Evolutionary conservation across 2,888 invertebrate species (phyloP).

Genomic region (Pantelozetes paolii): DNA sequence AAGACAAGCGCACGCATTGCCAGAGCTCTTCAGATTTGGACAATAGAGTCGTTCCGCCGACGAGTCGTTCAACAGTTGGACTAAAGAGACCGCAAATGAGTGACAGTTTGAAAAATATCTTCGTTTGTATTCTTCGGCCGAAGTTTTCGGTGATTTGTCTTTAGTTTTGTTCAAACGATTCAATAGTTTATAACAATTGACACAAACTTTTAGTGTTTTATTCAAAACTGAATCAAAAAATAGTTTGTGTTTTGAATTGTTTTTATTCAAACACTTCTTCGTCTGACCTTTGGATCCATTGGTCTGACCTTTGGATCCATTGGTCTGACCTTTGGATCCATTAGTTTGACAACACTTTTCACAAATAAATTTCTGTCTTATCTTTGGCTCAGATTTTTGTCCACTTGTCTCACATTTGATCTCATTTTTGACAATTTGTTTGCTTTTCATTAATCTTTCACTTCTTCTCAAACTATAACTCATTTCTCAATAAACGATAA

Average conservation of each 20-base stretch:
- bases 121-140: conserved; percentile 6
- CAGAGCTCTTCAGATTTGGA: conserved; percentile 40
- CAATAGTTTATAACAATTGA: conserved; percentile 5
- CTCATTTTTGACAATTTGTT: background rate
- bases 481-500: background rate
- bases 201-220: background rate
- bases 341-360: background rate
- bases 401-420: background rate
- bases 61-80: conserved; percentile 46
- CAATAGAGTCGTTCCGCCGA: conserved; percentile 47
- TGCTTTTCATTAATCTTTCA: background rate
- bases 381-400: background rate
- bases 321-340: background rate
- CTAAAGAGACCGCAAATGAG: conserved; percentile 18
- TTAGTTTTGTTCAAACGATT: background rate
- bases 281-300: background rate
- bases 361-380: background rate
- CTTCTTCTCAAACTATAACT: conserved; percentile 23
- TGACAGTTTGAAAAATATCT: conserved; percentile 17
- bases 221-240: background rate
- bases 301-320: background rate
- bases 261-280: background rate
- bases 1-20: conserved; percentile 43
- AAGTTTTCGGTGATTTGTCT: background rate
- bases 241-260: background rate